These are phyloP conservation scores for Catotricha subobsoleta DNA, from an alignment of 2,888 invertebrate genomes.

Conservation along the genomic window DNA sequence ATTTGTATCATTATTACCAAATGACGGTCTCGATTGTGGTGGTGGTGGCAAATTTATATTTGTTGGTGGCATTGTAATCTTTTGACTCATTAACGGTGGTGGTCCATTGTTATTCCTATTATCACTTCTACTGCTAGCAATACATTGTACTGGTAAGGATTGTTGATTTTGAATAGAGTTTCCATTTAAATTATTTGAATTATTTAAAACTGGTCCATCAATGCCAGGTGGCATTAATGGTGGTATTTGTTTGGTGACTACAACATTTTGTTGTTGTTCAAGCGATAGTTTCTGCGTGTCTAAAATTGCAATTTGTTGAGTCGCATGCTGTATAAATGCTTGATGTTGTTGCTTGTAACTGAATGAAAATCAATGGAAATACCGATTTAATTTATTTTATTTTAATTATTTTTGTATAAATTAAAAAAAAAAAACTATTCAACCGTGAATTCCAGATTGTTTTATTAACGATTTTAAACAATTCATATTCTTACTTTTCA, in stretches of 20 bases:
- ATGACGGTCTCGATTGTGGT: conserved; percentile 15
- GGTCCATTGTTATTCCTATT: conserved; percentile 8
- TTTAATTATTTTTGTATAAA: too few relatives aligned
- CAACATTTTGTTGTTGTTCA: conserved; percentile 31
- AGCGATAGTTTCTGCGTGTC: conserved; percentile 56
- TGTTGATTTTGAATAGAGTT: too few relatives aligned
- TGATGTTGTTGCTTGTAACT: conserved; percentile 88
- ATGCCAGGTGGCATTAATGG: background rate
- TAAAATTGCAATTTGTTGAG: conserved; percentile 69
- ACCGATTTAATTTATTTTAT: too few relatives aligned
- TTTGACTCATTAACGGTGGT: conserved; percentile 28
- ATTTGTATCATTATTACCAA: background rate
- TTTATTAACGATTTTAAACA: background rate
- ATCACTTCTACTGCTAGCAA: background rate
- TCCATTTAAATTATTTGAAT: conserved; percentile 1
- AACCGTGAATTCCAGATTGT: background rate
- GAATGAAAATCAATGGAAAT: background rate
- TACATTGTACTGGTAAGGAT: too few relatives aligned
- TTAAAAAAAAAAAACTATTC: conserved; percentile 1
- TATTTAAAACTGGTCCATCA: background rate
- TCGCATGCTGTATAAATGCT: conserved; percentile 80
- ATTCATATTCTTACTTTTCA: conserved; percentile 39
- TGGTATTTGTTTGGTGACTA: background rate
- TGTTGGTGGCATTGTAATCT: conserved; percentile 22
- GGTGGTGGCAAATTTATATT: conserved; percentile 28